Percentiles rank a stretch among this genome's conserved stretches.
phyloP scores from a whole-genome alignment of 2,888 invertebrate genomes.

The Eugnorisma glareosa region DNA sequence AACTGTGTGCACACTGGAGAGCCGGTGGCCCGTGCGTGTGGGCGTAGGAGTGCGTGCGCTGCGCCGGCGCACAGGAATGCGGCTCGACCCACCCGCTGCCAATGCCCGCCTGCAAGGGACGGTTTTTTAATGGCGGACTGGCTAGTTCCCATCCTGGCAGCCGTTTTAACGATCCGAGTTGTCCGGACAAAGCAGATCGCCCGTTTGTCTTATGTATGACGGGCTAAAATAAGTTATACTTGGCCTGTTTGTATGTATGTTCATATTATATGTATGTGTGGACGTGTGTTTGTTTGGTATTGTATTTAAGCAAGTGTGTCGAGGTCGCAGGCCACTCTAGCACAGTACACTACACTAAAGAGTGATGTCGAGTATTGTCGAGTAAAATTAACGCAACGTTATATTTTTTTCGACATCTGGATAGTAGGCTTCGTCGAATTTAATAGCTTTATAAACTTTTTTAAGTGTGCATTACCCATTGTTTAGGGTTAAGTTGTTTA shows the following conservation, averaged over 20 bases:
- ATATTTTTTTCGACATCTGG: slow-evolving; percentile 35
- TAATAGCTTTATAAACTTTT: no score
- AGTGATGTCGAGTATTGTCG: slow-evolving; percentile 59
- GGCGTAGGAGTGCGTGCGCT: slow-evolving; percentile 83
- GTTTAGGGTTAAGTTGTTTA: no score
- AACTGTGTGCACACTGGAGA: slow-evolving; percentile 67
- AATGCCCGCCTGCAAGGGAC: slow-evolving; percentile 89
- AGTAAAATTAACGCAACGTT: slow-evolving; percentile 63
- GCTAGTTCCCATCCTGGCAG: slow-evolving; percentile 83
- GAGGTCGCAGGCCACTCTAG: slow-evolving; percentile 77
- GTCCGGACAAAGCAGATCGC: slow-evolving; percentile 76
- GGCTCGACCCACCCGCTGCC: slow-evolving; percentile 89
- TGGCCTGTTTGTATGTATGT: slow-evolving; percentile 29
- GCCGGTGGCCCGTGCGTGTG: slow-evolving; percentile 80
- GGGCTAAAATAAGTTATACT: slow-evolving; percentile 60
- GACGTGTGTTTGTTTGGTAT: slow-evolving; percentile 63
- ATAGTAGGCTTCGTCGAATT: slow-evolving; percentile 17
- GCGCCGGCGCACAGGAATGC: slow-evolving; percentile 89
- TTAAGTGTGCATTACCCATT: no score
- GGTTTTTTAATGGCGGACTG: slow-evolving; percentile 85
- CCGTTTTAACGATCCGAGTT: slow-evolving; percentile 79
- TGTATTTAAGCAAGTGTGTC: slow-evolving; percentile 76
- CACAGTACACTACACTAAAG: slow-evolving; percentile 68
- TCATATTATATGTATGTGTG: slow-evolving; percentile 36
- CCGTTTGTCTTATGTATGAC: slow-evolving; percentile 62